Percentiles rank a stretch among this genome's conserved stretches.
Conservation (phyloP, 23 tunicate species). For the Botrylloides violaceus region DNA sequence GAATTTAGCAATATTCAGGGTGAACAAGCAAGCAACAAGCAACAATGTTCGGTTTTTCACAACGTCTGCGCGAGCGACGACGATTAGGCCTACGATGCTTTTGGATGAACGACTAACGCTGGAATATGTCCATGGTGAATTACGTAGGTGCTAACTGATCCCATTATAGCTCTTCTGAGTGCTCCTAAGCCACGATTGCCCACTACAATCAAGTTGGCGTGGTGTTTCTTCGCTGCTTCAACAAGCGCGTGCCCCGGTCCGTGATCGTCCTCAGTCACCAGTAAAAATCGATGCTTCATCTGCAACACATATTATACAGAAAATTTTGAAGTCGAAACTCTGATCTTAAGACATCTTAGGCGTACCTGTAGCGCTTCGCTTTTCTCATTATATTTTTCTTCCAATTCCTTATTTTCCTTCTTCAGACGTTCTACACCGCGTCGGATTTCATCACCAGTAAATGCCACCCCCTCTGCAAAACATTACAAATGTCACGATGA, state of each 20-base stretch:
- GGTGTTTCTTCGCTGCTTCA: slow-evolving; percentile 20
- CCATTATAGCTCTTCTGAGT: slow-evolving; percentile 4
- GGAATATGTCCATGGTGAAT: slow-evolving; percentile 19
- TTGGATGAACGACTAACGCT: slow-evolving; percentile 2
- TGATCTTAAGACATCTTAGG: not conserved
- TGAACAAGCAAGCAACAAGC: no score
- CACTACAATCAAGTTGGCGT: slow-evolving; percentile 16
- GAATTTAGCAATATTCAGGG: no score
- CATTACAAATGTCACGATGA: no score
- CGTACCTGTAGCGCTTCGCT: not conserved
- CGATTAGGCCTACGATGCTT: no score
- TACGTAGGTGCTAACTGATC: slow-evolving; percentile 20
- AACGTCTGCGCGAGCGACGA: no score
- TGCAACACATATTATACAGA: not conserved
- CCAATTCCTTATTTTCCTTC: slow-evolving; percentile 12
- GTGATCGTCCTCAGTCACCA: slow-evolving; percentile 4
- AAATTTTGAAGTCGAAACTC: not conserved
- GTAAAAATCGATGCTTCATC: slow-evolving; percentile 6
- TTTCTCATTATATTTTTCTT: slow-evolving; percentile 4
- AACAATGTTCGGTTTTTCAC: no score
- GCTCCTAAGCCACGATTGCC: slow-evolving; percentile 20
- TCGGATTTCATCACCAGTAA: slow-evolving; percentile 3
- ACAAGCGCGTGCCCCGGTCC: slow-evolving; percentile 18
- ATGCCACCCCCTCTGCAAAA: slow-evolving; percentile 16
- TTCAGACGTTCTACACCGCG: not conserved